Conservation (phyloP, 2,113 vertebrate species). For the Labeo catla region DNA sequence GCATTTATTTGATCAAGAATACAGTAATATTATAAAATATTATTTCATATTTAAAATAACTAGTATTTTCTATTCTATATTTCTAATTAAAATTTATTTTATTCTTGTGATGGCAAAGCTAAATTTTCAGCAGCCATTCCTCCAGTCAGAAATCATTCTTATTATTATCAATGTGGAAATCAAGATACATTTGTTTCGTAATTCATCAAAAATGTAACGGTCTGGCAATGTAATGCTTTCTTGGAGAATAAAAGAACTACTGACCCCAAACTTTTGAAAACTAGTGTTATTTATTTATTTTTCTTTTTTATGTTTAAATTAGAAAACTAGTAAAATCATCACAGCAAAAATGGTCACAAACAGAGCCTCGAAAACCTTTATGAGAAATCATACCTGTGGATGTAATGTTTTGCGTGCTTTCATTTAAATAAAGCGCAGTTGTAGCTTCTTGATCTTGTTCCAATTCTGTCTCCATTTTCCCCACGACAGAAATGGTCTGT, state of each 20-base stretch:
- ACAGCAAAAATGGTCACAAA: neutral
- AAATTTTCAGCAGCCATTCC: neutral
- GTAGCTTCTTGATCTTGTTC: neutral
- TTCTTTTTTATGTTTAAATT: neutral
- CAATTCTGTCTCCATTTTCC: neutral
- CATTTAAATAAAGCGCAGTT: neutral
- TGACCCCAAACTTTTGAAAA: neutral
- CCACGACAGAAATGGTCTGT: neutral
- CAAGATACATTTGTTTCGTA: neutral
- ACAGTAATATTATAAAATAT: neutral
- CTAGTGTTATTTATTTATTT: neutral
- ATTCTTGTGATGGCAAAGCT: neutral
- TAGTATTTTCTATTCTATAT: neutral
- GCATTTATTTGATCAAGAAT: neutral
- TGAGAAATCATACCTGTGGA: slow-evolving; percentile 9
- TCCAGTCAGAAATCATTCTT: neutral
- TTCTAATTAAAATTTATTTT: neutral
- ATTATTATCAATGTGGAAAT: neutral
- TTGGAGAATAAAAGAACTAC: neutral
- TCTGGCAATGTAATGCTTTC: neutral
- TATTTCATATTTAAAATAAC: neutral
- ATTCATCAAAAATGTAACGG: neutral
- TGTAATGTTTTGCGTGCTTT: neutral
- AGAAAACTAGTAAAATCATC: neutral
- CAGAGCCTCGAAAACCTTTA: neutral